Evolutionary conservation across 2,888 invertebrate species (phyloP).

Genomic region (Adelphocoris suturalis): DNA sequence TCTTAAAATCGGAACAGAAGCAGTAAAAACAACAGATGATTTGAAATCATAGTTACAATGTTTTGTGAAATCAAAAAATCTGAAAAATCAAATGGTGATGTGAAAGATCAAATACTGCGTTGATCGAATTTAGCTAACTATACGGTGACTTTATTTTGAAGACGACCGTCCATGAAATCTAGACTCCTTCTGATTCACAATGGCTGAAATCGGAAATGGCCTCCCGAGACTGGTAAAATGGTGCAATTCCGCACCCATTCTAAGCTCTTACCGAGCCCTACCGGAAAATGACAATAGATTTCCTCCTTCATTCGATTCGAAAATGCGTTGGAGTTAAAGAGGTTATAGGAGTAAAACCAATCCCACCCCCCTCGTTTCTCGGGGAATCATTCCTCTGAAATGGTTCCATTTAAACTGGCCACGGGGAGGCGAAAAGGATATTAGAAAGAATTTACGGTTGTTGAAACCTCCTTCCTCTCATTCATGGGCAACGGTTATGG

Average conservation of each 20-base stretch:
- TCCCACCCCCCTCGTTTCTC: constrained; percentile 14
- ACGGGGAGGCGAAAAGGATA: neutral
- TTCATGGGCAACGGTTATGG: constrained; percentile 6
- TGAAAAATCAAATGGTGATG: neutral
- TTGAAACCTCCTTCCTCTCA: neutral
- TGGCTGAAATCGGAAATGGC: neutral
- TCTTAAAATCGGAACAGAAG: neutral
- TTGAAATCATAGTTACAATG: neutral
- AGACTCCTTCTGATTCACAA: neutral
- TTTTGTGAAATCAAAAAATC: neutral
- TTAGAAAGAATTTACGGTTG: neutral
- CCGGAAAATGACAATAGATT: constrained; percentile 41
- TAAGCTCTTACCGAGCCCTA: neutral
- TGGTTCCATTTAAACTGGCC: constrained; percentile 37
- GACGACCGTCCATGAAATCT: neutral
- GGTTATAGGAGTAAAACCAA: constrained; percentile 15
- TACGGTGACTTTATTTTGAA: neutral
- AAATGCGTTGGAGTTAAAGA: constrained; percentile 35
- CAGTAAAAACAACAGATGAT: neutral
- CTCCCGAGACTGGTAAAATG: neutral
- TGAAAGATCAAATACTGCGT: neutral
- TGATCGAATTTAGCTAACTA: neutral
- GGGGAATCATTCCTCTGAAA: neutral
- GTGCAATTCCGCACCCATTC: neutral
- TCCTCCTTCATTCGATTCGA: constrained; percentile 7